Evolutionary conservation across 1,140 invertebrate genomes (phyloP).

Genomic region (Plodia interpunctella): DNA sequence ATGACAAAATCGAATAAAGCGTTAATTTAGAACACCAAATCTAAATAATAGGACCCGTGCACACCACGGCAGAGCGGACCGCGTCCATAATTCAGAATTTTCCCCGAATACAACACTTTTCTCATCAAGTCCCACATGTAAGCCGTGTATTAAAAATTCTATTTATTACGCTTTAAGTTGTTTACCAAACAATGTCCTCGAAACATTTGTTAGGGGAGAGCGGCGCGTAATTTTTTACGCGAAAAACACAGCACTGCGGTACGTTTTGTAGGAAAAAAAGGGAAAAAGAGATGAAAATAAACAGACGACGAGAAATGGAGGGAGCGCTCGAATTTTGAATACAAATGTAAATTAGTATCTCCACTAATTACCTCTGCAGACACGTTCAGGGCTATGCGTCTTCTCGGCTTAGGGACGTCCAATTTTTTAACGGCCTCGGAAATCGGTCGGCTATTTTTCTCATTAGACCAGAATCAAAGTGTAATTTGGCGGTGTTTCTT

Average conservation of each 20-base stretch:
- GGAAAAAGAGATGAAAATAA: constrained; percentile 64
- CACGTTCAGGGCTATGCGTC: constrained; percentile 72
- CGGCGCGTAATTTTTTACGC: constrained; percentile 67
- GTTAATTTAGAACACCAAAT: neutral
- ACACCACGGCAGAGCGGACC: neutral
- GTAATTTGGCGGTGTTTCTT: constrained; percentile 49
- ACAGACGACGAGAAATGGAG: constrained; percentile 72
- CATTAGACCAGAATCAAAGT: constrained; percentile 61
- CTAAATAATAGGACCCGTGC: neutral
- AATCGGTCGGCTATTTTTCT: constrained; percentile 66
- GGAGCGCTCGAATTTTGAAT: constrained; percentile 78
- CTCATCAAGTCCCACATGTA: constrained; percentile 6
- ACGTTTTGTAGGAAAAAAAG: constrained; percentile 64
- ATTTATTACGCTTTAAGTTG: constrained; percentile 38
- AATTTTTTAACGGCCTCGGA: constrained; percentile 58
- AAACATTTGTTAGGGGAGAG: constrained; percentile 64
- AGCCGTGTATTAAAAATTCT: constrained; percentile 20
- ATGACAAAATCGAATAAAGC: neutral
- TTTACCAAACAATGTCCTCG: constrained; percentile 49
- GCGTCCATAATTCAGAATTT: constrained; percentile 7
- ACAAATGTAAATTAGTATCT: constrained; percentile 79
- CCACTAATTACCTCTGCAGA: constrained; percentile 75
- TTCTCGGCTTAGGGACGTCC: constrained; percentile 64
- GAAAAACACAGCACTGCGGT: constrained; percentile 74
- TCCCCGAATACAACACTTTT: constrained; percentile 5